Base-by-base conservation (phyloP, 2,113 vertebrate genomes). In the Psilopogon haemacephalus region DNA sequence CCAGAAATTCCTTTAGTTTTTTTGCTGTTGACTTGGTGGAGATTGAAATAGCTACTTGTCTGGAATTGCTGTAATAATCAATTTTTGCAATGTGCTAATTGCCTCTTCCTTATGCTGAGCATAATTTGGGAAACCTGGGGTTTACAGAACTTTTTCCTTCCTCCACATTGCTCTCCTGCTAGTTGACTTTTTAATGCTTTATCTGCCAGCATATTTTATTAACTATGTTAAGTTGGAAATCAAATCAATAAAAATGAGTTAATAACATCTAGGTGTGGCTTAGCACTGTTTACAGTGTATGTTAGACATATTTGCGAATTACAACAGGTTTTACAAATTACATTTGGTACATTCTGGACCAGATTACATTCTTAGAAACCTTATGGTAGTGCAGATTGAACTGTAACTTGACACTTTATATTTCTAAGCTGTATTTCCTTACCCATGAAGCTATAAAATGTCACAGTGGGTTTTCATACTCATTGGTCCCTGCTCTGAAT, bases 11-110 rank as follows among this genome's bases (percentile, higher is more conserved):
- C 30, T 70, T 74, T 86, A 8, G 23, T 27, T 58, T 70, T 65
- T 86, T 90, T 67, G 46, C 32, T 86, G 15, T 70, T 90, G 69
- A 73, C 35, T 78, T 93, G 81, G n/a, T 95, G 74, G 54, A 81
- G 42, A 77, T n/a, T 82, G 81, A 95, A 87, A 64, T 88, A 81
- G 65, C 54, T 65, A 46, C 83, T 85, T 70, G 35, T 93, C 72
- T 96, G 88, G 79, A 94, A 89, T 91, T 84, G 72, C 84, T 86
- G 26, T 1, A 50, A 60, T 82, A 79, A 94, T 76, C 27, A 4
- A 21, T 56, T 88, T 86, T 79, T 91, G 21, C 44, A 74, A 3
- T 8, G 3, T 80, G 75, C n/a, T 91, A 0, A 79, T 92, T 71
- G 82, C 35, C 89, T 70, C 35, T 78, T 87, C 89, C 28, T 74